Evolutionary conservation across 2,888 invertebrate species (phyloP).

Genomic region (Sicus ferrugineus): DNA sequence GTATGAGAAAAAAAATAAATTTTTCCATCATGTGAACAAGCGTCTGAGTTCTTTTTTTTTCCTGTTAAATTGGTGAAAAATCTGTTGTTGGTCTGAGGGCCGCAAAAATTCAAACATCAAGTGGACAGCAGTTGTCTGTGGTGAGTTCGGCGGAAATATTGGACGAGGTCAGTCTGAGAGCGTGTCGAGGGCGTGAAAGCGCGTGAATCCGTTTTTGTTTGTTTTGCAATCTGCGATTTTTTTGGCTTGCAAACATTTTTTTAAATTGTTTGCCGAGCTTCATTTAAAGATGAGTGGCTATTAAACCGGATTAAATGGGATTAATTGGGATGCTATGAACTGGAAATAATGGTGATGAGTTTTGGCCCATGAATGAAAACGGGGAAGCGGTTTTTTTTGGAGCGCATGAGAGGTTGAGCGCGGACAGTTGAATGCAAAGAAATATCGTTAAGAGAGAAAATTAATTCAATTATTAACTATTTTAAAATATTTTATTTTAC

Average conservation of each 20-base stretch:
- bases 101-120: constrained; percentile 9
- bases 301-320: constrained; percentile 39
- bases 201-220: constrained; percentile 12
- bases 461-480: background rate
- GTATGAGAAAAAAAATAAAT: background rate
- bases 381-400: no score
- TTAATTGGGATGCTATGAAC: constrained; percentile 40
- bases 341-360: constrained; percentile 34
- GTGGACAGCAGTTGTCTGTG: constrained; percentile 21
- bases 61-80: constrained; percentile 12
- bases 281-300: constrained; percentile 39
- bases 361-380: no score
- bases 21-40: constrained; percentile 14
- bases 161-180: constrained; percentile 7
- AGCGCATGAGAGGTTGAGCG: no score
- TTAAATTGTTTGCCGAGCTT: constrained; percentile 30
- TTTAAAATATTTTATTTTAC: background rate
- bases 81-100: background rate
- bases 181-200: background rate
- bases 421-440: no score
- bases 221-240: background rate
- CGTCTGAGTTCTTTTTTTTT: constrained; percentile 16
- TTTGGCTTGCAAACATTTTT: background rate
- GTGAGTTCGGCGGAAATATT: constrained; percentile 1
- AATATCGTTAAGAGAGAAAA: background rate